Evolutionary conservation across 2,113 vertebrate species (phyloP).

Genomic region (Speoplatyrhinus poulsoni): DNA sequence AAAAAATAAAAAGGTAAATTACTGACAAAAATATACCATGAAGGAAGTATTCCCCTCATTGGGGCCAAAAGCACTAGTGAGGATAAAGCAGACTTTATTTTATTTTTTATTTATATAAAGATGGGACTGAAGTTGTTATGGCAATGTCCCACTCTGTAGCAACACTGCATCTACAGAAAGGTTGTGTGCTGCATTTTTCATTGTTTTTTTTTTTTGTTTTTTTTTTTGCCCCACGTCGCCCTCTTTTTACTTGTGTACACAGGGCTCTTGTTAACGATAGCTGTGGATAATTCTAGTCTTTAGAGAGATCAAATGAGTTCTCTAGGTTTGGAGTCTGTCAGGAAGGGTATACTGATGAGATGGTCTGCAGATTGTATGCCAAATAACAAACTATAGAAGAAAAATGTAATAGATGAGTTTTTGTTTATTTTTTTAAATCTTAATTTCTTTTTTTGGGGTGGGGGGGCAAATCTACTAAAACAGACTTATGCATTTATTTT

Average conservation of each 20-base stretch:
- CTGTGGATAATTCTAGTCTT: constrained; percentile 36
- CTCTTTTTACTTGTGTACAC: constrained; percentile 40
- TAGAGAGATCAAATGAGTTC: constrained; percentile 43
- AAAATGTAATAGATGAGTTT: constrained; percentile 36
- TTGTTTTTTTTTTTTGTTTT: constrained; percentile 19
- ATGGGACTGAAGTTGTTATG: constrained; percentile 40
- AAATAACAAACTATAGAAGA: constrained; percentile 28
- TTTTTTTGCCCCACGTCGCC: constrained; percentile 28
- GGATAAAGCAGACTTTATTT: constrained; percentile 55
- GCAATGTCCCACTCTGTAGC: constrained; percentile 38
- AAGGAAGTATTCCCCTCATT: constrained; percentile 58
- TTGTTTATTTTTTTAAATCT: constrained; percentile 29
- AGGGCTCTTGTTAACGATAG: constrained; percentile 44
- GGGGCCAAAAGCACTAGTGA: constrained; percentile 60
- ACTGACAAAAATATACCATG: constrained; percentile 61
- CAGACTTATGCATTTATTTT: constrained; percentile 55
- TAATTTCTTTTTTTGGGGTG: constrained; percentile 34
- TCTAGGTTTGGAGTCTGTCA: constrained; percentile 50
- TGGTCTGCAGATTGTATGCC: constrained; percentile 47
- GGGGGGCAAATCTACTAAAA: constrained; percentile 26
- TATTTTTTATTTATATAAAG: constrained; percentile 24
- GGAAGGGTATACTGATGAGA: constrained; percentile 33
- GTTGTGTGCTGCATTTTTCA: neutral
- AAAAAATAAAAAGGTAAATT: constrained; percentile 18
- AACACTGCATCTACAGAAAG: constrained; percentile 55